Evolutionary conservation across 2,888 invertebrate species (phyloP), one percentile per base, ranked within the genome.

Genomic region (Luffia ferchaultella): DNA sequence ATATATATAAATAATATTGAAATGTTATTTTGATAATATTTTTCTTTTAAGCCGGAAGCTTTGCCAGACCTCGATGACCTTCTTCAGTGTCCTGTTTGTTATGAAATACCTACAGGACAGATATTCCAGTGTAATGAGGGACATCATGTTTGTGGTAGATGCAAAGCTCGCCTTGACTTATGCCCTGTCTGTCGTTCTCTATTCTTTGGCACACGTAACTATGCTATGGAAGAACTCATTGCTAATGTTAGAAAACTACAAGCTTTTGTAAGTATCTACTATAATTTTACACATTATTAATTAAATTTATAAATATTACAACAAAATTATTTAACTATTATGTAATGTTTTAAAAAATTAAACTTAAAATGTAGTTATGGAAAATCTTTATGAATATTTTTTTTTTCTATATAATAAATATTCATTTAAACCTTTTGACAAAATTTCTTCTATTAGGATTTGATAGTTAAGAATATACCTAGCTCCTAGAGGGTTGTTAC

Each of bases 81-180:
- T 48, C 63, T 87, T 2, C 84, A 86, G 64, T 87, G 87, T 61
- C 86, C 86, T 18, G 80, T 87, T n/a, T 87, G 87, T 63, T 84
- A 85, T 58, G 85, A 86, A 57, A 75, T 80, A 50, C 79, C 85
- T 12, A 55, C 68, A 1, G 77, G 75, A 1, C 76, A 76, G 53
- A 83, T 87, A 52, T 75, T 80, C 54, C 85, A 86, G 60, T 88
- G 87, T 58, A 67, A 73, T 57, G 78, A 84, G 54, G 87, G 87
- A 0, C 87, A 88, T 59, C 86, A 87, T 64, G 78, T 87, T 0
- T 88, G 87, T 54, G 73, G 72, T 1, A 61, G 65, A 1, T 88
- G 87, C 62, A 84, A 76, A 57, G 58, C 62, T 44, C 78, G 83
- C 50, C 65, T 87, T 18, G 63, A 67, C 20, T 64, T 70, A 20